A percentile compares a stretch with the other conserved stretches of the same genome.
Evolutionary conservation across 2,888 invertebrate genomes (phyloP).

Genomic region (Drosophila pseudotalamancana): DNA sequence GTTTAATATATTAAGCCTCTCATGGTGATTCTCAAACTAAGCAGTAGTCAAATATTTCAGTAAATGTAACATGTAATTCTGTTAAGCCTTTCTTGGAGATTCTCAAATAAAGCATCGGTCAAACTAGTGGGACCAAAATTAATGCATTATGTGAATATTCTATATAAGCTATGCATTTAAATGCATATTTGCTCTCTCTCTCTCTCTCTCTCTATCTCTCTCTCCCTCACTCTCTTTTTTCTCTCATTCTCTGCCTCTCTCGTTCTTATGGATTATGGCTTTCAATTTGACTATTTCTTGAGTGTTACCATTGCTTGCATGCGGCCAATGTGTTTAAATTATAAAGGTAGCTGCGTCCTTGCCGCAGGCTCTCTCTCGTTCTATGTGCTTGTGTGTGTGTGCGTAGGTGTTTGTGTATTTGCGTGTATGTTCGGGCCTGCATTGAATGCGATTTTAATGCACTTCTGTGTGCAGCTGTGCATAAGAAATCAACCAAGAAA

Average conservation of each 20-base stretch:
- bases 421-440: slow-evolving; percentile 13
- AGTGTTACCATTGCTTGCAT: slow-evolving; percentile 28
- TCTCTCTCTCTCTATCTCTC: too few species aligned
- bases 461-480: slow-evolving; percentile 60
- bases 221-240: background rate
- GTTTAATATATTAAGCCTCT: too few species aligned
- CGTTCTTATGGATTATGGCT: slow-evolving; percentile 17
- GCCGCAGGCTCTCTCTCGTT: slow-evolving; percentile 24
- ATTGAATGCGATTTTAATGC: slow-evolving; percentile 62
- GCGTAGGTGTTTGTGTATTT: slow-evolving; percentile 6
- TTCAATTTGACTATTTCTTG: slow-evolving; percentile 32
- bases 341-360: slow-evolving; percentile 48
- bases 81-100: background rate
- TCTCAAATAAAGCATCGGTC: background rate
- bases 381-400: background rate
- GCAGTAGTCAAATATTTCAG: too few species aligned
- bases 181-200: background rate
- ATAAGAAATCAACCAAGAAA: slow-evolving; percentile 60
- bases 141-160: background rate
- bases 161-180: background rate
- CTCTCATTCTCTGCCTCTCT: background rate
- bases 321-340: slow-evolving; percentile 59
- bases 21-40: too few species aligned
- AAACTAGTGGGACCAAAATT: background rate
- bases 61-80: background rate